Conservation (phyloP, 2,888 invertebrate species). For the Andrena dorsata region DNA sequence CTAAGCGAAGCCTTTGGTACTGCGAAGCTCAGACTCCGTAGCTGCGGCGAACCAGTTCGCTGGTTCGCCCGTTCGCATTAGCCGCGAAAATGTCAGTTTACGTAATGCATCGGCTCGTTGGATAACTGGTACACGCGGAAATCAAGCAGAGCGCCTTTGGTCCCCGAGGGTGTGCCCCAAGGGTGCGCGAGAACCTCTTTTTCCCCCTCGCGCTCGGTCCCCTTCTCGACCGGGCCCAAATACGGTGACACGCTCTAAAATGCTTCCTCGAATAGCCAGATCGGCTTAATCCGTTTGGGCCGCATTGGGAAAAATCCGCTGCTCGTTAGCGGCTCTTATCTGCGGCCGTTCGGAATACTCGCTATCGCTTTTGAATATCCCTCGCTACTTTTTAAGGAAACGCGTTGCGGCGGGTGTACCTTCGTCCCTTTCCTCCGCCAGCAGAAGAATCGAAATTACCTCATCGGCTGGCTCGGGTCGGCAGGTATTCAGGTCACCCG, state of each 20-base stretch:
- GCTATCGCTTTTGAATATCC: conserved; percentile 18
- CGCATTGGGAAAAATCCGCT: conserved; percentile 37
- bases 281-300: conserved; percentile 41
- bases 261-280: conserved; percentile 45
- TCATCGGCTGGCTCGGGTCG: neutral
- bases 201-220: conserved; percentile 17
- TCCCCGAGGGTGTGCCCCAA: conserved; percentile 70
- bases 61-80: conserved; percentile 50
- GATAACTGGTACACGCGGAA: conserved; percentile 78
- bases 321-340: conserved; percentile 48
- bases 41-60: conserved; percentile 10
- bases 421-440: no score
- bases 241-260: conserved; percentile 46
- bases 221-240: conserved; percentile 38
- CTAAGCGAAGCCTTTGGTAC: neutral
- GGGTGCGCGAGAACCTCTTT: conserved; percentile 51
- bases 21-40: neutral
- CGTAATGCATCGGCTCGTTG: conserved; percentile 73
- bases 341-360: neutral
- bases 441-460: neutral
- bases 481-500: neutral
- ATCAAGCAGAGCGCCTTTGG: conserved; percentile 63
- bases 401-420: neutral
- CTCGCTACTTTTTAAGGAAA: conserved; percentile 17
- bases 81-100: conserved; percentile 80